Conservation (phyloP, 2,888 invertebrate species). For the Xestia sexstrigata region DNA sequence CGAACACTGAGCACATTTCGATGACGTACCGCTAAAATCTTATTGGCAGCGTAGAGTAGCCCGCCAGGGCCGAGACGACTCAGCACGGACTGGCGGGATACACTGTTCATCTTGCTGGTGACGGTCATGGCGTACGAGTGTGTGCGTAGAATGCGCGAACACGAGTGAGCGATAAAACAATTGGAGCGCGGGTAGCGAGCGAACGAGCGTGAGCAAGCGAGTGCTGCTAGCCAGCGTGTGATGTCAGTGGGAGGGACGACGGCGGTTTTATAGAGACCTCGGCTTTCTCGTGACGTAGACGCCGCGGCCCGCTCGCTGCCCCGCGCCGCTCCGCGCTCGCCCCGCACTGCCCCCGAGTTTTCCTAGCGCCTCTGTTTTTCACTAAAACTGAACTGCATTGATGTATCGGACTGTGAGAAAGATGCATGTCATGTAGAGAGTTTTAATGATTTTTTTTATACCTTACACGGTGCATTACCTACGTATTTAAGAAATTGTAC, state of each 20-base stretch:
- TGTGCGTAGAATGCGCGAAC: constrained; percentile 76
- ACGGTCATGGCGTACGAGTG: constrained; percentile 87
- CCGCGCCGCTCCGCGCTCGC: constrained; percentile 72
- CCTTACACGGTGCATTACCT: neutral
- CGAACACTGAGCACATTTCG: constrained; percentile 73
- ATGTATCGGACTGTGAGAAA: constrained; percentile 70
- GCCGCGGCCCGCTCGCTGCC: constrained; percentile 74
- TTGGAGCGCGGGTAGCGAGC: constrained; percentile 79
- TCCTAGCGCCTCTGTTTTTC: constrained; percentile 82
- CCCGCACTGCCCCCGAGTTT: constrained; percentile 73
- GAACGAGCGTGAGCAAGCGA: constrained; percentile 78
- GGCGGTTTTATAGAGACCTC: constrained; percentile 87
- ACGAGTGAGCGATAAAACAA: constrained; percentile 79
- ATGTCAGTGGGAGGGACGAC: constrained; percentile 84
- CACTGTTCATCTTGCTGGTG: constrained; percentile 90
- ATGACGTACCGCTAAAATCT: constrained; percentile 89
- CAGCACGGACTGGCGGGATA: constrained; percentile 88
- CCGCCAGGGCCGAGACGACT: constrained; percentile 88
- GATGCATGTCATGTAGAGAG: constrained; percentile 56
- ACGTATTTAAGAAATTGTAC: neutral
- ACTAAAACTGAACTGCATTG: constrained; percentile 77
- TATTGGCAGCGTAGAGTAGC: constrained; percentile 88
- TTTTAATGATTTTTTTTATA: neutral
- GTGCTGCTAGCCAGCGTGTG: constrained; percentile 84
- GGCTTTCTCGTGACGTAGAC: constrained; percentile 86